Evolutionary conservation across 2,797 vertebrate species (phyloP).

Genomic region (Scleropages formosus): DNA sequence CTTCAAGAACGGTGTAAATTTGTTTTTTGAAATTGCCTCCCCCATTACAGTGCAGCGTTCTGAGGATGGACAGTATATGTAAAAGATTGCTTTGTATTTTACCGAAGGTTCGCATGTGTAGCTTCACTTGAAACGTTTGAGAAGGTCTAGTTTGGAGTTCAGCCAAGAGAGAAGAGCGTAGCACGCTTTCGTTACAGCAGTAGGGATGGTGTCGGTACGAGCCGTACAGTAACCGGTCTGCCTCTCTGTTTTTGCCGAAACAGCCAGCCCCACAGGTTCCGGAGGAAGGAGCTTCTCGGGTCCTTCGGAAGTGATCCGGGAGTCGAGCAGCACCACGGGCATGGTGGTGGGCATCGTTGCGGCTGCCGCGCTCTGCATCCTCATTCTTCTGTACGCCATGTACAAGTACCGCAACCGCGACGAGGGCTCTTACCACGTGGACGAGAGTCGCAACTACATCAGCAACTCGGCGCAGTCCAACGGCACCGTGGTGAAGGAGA

Average conservation of each 20-base stretch:
- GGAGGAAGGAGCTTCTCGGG: conserved; percentile 81
- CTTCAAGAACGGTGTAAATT: no score
- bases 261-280: conserved; percentile 89
- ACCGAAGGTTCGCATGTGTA: no score
- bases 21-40: no score
- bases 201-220: neutral
- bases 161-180: neutral
- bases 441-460: conserved; percentile 99
- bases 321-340: conserved; percentile 94
- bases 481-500: conserved; percentile 93
- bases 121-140: neutral
- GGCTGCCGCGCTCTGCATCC: conserved; percentile 92
- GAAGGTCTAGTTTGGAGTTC: neutral
- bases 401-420: conserved; percentile 99
- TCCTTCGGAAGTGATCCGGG: conserved; percentile 84
- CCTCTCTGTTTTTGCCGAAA: conserved; percentile 47
- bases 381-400: conserved; percentile 98
- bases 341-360: conserved; percentile 98
- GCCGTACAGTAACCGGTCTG: neutral
- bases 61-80: no score
- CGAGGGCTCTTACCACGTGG: conserved; percentile 95
- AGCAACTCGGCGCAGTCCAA: conserved; percentile 99
- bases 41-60: no score
- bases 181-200: neutral
- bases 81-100: no score